These are phyloP conservation scores for Tortricodes alternella DNA, from an alignment of 2,888 invertebrate species.

Conservation along the genomic window DNA sequence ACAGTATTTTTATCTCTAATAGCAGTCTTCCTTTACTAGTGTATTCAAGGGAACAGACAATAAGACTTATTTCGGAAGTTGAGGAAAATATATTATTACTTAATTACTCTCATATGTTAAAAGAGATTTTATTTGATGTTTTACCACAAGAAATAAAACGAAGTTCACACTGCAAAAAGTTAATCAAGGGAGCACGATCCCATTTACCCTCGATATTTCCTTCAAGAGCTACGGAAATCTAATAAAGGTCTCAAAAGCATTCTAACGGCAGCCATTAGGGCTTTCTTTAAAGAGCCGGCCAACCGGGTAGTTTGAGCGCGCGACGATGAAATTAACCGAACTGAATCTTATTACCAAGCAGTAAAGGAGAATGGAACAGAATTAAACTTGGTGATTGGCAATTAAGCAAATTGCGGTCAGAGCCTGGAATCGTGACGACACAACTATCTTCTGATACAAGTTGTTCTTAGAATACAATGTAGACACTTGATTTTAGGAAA, in stretches of 20 bases:
- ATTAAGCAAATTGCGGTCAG: constrained; percentile 23
- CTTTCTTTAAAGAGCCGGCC: constrained; percentile 22
- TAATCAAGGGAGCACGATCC: constrained; percentile 2
- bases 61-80: too few relatives aligned
- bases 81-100: too few relatives aligned
- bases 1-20: too few relatives aligned
- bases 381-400: constrained; percentile 9
- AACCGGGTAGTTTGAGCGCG: not conserved
- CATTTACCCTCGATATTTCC: constrained; percentile 18
- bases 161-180: not conserved
- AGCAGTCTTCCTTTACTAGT: too few relatives aligned
- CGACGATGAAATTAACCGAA: not conserved
- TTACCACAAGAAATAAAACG: not conserved
- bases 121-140: not conserved
- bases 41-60: too few relatives aligned
- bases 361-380: not conserved
- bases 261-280: constrained; percentile 21
- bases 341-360: not conserved
- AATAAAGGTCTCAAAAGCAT: constrained; percentile 27
- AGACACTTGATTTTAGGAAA: too few relatives aligned
- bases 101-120: too few relatives aligned
- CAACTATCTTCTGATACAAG: too few relatives aligned
- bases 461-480: too few relatives aligned
- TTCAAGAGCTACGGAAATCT: constrained; percentile 7
- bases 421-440: not conserved